Evolutionary conservation across 1,140 invertebrate species (phyloP).

Genomic region (Calliopsis andreniformis): DNA sequence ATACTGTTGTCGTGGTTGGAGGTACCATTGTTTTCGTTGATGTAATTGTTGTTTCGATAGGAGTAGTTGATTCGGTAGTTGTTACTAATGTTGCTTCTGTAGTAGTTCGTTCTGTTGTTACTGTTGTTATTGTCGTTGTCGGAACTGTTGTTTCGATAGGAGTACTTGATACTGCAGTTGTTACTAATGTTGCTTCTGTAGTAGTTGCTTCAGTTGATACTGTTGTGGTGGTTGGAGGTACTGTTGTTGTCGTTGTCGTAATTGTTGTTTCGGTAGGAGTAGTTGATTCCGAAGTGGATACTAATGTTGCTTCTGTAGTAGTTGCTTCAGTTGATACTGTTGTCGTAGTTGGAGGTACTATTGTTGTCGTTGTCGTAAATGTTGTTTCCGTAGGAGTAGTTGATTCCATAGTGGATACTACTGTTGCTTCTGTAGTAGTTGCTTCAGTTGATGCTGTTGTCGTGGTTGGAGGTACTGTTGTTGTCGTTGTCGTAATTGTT

Average conservation of each 20-base stretch:
- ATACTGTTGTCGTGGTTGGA: too few species aligned
- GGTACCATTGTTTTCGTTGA: too few species aligned
- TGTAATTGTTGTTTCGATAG: too few species aligned
- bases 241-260: background rate
- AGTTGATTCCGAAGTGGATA: background rate
- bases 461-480: too few species aligned
- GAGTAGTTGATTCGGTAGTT: too few species aligned
- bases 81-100: too few species aligned
- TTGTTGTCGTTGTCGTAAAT: background rate
- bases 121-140: background rate
- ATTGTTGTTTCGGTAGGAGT: background rate
- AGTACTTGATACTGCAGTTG: background rate
- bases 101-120: background rate
- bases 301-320: background rate
- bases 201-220: background rate
- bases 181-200: background rate
- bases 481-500: too few species aligned
- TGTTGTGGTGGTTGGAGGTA: background rate
- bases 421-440: background rate
- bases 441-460: background rate
- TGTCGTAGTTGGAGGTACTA: background rate
- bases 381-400: too few species aligned
- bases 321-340: background rate
- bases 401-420: background rate
- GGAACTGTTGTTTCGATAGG: background rate